Evolutionary conservation across 2,113 vertebrate species (phyloP).

Genomic region (Triplophysa tibetana): DNA sequence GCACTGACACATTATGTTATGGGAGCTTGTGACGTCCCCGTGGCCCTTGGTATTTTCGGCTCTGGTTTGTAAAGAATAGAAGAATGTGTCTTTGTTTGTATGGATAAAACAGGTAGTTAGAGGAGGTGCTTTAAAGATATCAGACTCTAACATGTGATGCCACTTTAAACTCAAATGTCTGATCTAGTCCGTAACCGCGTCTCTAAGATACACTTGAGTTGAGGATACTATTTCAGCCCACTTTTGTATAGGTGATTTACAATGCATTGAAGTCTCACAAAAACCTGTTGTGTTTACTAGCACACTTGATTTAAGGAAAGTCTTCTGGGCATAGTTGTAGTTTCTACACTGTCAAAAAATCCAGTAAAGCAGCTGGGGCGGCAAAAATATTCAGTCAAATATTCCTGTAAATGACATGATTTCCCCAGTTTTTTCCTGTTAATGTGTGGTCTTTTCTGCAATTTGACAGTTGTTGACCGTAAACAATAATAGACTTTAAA

Average conservation of each 20-base stretch:
- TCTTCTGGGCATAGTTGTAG: background rate
- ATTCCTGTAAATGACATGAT: no score
- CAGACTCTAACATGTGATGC: background rate
- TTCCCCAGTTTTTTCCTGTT: no score
- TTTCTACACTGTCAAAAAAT: no score
- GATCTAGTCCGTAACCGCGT: background rate
- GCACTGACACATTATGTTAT: background rate
- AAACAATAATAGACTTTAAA: no score
- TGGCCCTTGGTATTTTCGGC: background rate
- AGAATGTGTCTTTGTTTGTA: background rate
- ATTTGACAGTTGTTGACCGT: no score
- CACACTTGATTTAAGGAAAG: background rate
- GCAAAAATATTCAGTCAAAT: no score
- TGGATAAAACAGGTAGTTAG: constrained; percentile 2
- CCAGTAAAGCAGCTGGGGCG: no score
- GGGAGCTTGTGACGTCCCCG: background rate
- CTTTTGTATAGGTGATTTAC: background rate
- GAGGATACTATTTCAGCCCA: background rate
- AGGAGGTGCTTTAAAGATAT: background rate
- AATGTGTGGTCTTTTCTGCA: no score
- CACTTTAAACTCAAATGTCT: background rate
- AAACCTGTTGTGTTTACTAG: constrained; percentile 4
- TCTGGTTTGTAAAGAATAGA: background rate
- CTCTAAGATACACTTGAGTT: background rate
- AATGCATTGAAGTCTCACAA: background rate